phyloP scores from a whole-genome alignment of 2,797 vertebrate genomes.

The Mormyrops attenuatus region DNA sequence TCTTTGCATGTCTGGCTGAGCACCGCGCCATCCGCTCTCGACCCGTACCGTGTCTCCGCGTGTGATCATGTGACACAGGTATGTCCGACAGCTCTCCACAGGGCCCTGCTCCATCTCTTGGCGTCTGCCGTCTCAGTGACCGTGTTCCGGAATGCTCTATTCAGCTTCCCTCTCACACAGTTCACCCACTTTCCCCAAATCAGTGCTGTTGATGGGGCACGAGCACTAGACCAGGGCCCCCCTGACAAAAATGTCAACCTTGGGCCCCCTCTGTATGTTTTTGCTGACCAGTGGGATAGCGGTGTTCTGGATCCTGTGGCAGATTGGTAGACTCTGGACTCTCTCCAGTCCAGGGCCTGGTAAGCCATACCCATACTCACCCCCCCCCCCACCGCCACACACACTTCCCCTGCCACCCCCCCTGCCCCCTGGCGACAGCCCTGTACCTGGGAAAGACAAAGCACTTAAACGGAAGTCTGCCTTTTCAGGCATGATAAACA shows the following conservation, averaged over 20 bases:
- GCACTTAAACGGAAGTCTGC: not conserved
- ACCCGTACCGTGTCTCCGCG: not conserved
- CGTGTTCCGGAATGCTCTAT: not conserved
- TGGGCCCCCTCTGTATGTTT: not conserved
- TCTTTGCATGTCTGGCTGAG: not conserved
- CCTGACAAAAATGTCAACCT: not conserved
- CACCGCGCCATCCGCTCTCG: not conserved
- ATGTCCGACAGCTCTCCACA: not conserved
- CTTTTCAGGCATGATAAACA: not conserved
- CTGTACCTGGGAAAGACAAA: not conserved
- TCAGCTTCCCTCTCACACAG: not conserved
- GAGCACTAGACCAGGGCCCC: not conserved
- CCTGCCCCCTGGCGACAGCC: not conserved
- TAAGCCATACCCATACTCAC: not conserved
- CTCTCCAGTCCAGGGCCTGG: not conserved
- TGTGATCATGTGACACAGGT: not conserved
- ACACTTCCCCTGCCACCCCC: not conserved
- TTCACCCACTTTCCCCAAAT: not conserved
- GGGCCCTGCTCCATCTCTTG: not conserved
- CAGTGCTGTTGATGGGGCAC: not conserved
- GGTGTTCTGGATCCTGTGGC: not conserved
- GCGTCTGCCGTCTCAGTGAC: not conserved
- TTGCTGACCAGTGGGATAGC: not conserved
- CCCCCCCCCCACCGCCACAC: too few relatives aligned
- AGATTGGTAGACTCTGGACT: not conserved